Base-by-base conservation (phyloP, 2,888 invertebrate species). In the Congeria kusceri region DNA sequence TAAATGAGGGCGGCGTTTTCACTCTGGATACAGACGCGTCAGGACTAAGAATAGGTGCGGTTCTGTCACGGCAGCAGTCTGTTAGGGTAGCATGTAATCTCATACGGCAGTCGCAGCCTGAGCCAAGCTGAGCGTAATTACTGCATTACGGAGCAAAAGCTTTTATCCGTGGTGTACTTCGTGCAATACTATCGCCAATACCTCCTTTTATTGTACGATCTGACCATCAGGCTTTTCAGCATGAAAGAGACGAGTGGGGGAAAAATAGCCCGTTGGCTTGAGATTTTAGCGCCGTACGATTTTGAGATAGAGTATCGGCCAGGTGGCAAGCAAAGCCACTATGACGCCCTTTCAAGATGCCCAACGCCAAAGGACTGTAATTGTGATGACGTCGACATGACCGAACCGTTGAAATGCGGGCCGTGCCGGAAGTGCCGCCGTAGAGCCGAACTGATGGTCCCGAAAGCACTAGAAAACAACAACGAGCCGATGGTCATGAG, bases 111-210 rank as follows among this genome's bases (percentile, higher is more conserved):
- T 18, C 53, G 53, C 53, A 9, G n/a, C 9, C 5, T 25, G 1
- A 53, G n/a, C 25, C 13, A 5, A 18, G 53, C 53, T 9, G 53
- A 53, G 18, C 9, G 18, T 9, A 53, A n/a, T 53, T 53, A 53
- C 18, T 53, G 53, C n/a, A 53, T 53, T 27, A 61, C 39, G 7
- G 65, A 66, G 47, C 39, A 65, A 47, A 65, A 73, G 29, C 65
- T 73, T 15, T 49, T 73, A 9, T 65, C 72, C 20, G 47, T 73
- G 2, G 27, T 28, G 20, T 66, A 49, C 39, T 73, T 73, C 49
- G 29, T 59, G 11, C 39, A 66, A 28, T 66, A 73, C 25, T 73
- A 59, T 49, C 23, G 72, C 39, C 72, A 73, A 59, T 73, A 73
- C n/a, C 23, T 73, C 18, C 25, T 66, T 61, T 61, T 39, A 18